Base-by-base conservation (phyloP, 1,140 invertebrate genomes). In the Zaprionus taronus region DNA sequence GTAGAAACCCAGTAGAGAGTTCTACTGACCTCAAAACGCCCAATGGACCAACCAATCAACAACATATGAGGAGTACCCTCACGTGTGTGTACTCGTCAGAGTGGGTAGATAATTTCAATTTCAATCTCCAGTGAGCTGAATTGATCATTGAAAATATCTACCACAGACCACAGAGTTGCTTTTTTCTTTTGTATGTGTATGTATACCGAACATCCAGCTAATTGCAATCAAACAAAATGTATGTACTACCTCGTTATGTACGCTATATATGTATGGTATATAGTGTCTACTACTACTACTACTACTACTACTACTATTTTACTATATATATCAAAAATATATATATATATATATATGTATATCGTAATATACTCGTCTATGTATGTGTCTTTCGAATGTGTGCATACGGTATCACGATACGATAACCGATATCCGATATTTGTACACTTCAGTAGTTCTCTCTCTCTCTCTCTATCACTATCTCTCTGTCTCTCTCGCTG, bases 121-220 rank as follows among this genome's bases (percentile, higher is more conserved):
- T 92, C 83, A 84, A 91, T 91, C 77, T 77, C 56, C 70, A 77
- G 51, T 53, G 38, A 69, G 28, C 60, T 63, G 60, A 58, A 74
- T 58, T 72, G 84, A 77, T 63, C 73, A 86, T 82, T 91, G 85
- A 87, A 87, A 92, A 87, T 91, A 83, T 91, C 81, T 89, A 89
- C 51, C 66, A 70, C 22, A 68, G 58, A 79, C 70, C 83, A 78
- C 73, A 84, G 71, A 90, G 85, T 89, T 89, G 85, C 81, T 89
- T 89, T 89, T 89, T 90, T 84, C 80, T 87, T 86, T 86, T 85
- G 80, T 85, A 82, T 83, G 86, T 74, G 83, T 86, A 86, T 89
- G 80, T 81, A 83, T 87, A 83, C 70, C 74, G 61, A 65, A 56
- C 47, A 22, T 62, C 15, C 53, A 41, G 34, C 60, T 38, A 56